These are phyloP conservation scores for Arenaria interpres DNA, from an alignment of 2,113 vertebrate genomes.

Conservation along the genomic window DNA sequence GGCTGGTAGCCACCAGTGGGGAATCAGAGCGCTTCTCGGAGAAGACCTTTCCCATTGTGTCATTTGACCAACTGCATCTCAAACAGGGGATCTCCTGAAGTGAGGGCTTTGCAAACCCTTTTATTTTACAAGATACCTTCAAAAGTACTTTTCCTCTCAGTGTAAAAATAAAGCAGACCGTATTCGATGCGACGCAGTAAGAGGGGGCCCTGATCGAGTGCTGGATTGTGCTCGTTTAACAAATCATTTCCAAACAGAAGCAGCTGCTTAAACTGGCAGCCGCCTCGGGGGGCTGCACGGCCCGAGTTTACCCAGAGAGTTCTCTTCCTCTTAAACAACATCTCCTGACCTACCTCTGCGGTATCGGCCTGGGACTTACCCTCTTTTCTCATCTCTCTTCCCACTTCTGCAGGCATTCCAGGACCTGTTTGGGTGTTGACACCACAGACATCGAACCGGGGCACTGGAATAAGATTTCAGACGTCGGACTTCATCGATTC, in stretches of 20 bases:
- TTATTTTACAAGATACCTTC: background rate
- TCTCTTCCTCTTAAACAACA: background rate
- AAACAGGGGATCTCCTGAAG: background rate
- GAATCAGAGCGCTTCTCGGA: background rate
- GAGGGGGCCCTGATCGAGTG: fast-evolving
- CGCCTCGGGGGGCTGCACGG: background rate
- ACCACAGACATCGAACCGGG: background rate
- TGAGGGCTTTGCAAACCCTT: background rate
- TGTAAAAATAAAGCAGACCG: background rate
- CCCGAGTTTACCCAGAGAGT: background rate
- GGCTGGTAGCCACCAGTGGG: background rate
- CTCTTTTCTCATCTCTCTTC: background rate
- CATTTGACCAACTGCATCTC: background rate
- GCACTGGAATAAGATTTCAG: background rate
- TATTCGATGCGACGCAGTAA: fast-evolving
- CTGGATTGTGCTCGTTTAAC: background rate
- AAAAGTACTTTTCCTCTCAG: background rate
- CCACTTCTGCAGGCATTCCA: background rate
- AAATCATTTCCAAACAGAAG: background rate
- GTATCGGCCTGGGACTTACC: fast-evolving
- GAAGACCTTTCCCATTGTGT: background rate
- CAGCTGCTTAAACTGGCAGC: background rate
- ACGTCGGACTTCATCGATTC: background rate
- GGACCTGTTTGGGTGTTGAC: background rate
- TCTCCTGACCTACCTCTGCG: background rate